Evolutionary conservation across 1,140 invertebrate genomes (phyloP).

Genomic region (Drosophila sturtevanti): DNA sequence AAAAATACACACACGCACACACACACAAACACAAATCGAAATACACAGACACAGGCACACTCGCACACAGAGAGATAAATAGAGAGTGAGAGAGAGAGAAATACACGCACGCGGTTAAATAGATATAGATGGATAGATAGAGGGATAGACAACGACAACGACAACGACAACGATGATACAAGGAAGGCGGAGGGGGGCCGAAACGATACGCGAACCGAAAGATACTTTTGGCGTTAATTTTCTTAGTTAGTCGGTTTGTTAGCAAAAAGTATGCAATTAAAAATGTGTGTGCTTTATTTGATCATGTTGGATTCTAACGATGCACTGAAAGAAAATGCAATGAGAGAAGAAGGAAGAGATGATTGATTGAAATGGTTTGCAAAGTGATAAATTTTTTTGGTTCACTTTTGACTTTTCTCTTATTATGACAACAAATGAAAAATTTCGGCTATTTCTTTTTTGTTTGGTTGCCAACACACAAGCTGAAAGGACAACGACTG

Average conservation of each 20-base stretch:
- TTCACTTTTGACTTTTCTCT: constrained; percentile 9
- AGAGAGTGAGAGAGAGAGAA: background rate
- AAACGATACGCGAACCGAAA: constrained; percentile 16
- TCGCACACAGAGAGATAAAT: background rate
- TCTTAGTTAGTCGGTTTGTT: background rate
- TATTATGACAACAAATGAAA: constrained; percentile 55
- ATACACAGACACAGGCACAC: constrained; percentile 29
- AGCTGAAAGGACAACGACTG: constrained; percentile 70
- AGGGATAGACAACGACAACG: constrained; percentile 12
- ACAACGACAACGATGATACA: constrained; percentile 20
- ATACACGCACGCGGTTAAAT: constrained; percentile 3
- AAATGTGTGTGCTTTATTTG: constrained; percentile 22
- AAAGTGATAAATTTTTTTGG: background rate
- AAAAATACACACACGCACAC: constrained; percentile 46
- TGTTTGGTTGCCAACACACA: constrained; percentile 69
- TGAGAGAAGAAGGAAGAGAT: background rate
- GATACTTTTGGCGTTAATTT: background rate
- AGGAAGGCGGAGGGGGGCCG: background rate
- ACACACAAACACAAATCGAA: constrained; percentile 31
- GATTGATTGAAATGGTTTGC: background rate
- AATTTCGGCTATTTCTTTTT: constrained; percentile 12
- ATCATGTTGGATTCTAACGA: constrained; percentile 15
- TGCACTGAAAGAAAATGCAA: constrained; percentile 28
- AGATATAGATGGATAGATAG: constrained; percentile 32
- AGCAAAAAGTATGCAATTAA: constrained; percentile 47